Evolutionary conservation across 2,888 invertebrate species (phyloP).

Genomic region (Lithophane leautieri): DNA sequence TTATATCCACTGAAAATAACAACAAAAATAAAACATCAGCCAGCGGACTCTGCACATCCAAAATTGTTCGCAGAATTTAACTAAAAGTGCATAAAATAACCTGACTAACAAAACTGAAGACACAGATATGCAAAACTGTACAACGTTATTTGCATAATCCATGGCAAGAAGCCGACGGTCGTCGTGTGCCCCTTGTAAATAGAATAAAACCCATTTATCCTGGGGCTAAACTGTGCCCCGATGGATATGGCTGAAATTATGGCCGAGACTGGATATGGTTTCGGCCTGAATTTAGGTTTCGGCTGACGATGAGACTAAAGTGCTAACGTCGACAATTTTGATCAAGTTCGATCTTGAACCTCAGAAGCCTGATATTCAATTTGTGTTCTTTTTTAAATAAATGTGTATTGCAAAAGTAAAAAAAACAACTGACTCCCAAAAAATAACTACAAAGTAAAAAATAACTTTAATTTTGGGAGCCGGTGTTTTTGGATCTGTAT

Average conservation of each 20-base stretch:
- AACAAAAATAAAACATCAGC: constrained; percentile 20
- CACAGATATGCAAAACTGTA: constrained; percentile 68
- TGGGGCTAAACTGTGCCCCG: constrained; percentile 54
- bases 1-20: neutral
- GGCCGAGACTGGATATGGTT: constrained; percentile 34
- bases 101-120: constrained; percentile 58
- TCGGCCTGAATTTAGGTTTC: constrained; percentile 45
- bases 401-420: too few species aligned
- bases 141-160: constrained; percentile 68
- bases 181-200: constrained; percentile 69
- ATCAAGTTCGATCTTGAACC: neutral
- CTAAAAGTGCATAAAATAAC: constrained; percentile 63
- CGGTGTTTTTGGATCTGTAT: too few species aligned
- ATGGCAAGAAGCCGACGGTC: constrained; percentile 65
- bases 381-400: too few species aligned
- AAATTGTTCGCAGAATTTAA: constrained; percentile 50
- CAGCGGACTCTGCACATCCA: constrained; percentile 22
- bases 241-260: constrained; percentile 53
- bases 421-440: too few species aligned
- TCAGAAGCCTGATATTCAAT: too few species aligned
- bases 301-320: constrained; percentile 2
- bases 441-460: too few species aligned
- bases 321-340: neutral
- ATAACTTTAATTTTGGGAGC: too few species aligned
- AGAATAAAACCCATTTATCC: constrained; percentile 69